Evolutionary conservation across 2,888 invertebrate species (phyloP).

Genomic region (Phasia obesa): DNA sequence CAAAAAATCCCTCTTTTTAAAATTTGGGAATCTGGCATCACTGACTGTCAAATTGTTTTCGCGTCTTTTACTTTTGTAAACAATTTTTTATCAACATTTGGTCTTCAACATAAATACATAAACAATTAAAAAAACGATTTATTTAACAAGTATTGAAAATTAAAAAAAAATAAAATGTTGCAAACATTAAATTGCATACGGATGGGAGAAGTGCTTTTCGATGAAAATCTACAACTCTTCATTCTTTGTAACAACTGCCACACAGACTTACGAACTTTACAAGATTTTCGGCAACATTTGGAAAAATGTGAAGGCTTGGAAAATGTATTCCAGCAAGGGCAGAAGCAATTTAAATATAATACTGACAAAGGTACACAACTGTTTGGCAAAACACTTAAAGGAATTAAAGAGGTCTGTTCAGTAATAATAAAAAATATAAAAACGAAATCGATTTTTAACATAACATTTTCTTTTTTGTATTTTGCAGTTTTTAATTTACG

Average conservation of each 20-base stretch:
- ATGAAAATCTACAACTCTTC: conserved; percentile 75
- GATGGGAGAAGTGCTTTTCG: conserved; percentile 76
- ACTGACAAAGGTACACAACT: conserved; percentile 69
- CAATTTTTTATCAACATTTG: conserved; percentile 50
- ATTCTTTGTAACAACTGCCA: conserved; percentile 76
- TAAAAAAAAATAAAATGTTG: conserved; percentile 70
- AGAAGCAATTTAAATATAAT: conserved; percentile 47
- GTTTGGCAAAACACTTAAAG: conserved; percentile 70
- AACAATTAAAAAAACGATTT: conserved; percentile 25
- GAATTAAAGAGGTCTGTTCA: conserved; percentile 74
- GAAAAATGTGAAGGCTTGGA: conserved; percentile 73
- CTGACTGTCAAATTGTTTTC: conserved; percentile 35
- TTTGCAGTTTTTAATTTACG: conserved; percentile 75
- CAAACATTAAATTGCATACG: conserved; percentile 73
- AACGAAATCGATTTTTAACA: conserved; percentile 25
- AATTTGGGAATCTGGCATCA: conserved; percentile 27
- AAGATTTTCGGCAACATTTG: conserved; percentile 75
- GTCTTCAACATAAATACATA: conserved; percentile 41
- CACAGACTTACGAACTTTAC: conserved; percentile 72
- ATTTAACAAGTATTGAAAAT: conserved; percentile 28
- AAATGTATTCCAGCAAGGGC: conserved; percentile 66
- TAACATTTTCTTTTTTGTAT: neutral
- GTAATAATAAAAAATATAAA: neutral
- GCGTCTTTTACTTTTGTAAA: conserved; percentile 59
- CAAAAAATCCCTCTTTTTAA: neutral